Base-by-base conservation (phyloP, 2,113 vertebrate genomes). In the Bos javanicus region DNA sequence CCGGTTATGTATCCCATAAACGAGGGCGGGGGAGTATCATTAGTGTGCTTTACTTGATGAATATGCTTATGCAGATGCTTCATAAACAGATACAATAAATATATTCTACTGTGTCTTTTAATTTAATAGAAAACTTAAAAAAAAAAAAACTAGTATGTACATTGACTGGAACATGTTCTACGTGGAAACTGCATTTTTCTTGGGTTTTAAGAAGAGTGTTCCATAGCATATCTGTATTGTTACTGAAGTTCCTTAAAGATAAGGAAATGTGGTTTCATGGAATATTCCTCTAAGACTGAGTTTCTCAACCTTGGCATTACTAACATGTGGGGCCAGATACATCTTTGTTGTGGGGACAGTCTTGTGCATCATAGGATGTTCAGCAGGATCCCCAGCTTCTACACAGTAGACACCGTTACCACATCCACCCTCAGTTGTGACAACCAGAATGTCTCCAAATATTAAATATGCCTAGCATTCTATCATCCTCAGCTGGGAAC, bases 181-280 rank as follows among this genome's bases (percentile, higher is more conserved):
- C 26, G 3, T 87, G 14, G 28, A 97, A 86, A 82, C 23, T 81
- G 17, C 23, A 43, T 78, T 95, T 94, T 95, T 10, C 30, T 86
- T 95, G 39, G 7, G 6, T 82, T 96, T 95, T 90, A n/a, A 80
- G 80, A 83, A 81, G 19, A 94, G 11, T 11, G 3, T 91, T 57
- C 52, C 14, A 8, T 71, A 62, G 43, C 25, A 28, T 86, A 54
- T 12, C 43, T 86, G 3, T 30, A 21, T 57, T 59, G 21, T 71
- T 88, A 78, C 1, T 67, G 46, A 93, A 93, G 56, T 94, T 93
- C 95, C 52, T 92, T 91, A 78, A 96, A 74, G 17, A 62, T 86
- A 87, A 86, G 16, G 48, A 60, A 91, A 60, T 91, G n/a, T 15
- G 30, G 15, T 92, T 80, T 87, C 5, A 14, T 71, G 36, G 11